Percentiles rank a stretch among this genome's conserved stretches.
phyloP scores from a whole-genome alignment of 2,797 vertebrate genomes.

The Anguilla megastoma region DNA sequence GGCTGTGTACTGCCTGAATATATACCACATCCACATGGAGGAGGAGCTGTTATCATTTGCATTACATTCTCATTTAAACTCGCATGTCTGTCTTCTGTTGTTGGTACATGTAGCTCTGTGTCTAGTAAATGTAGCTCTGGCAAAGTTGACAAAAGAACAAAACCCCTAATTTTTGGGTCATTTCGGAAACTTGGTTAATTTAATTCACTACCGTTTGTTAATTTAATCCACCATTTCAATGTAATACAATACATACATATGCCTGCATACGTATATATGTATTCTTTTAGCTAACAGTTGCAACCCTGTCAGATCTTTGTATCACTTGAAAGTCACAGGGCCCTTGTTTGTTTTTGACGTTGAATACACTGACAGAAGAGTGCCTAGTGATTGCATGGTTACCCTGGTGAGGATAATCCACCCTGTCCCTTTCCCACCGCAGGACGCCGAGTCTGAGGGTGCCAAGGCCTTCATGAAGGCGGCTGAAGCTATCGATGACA shows the following conservation, averaged over 20 bases:
- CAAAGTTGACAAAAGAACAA: not conserved
- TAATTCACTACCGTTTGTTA: too few relatives aligned
- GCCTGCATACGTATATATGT: not conserved
- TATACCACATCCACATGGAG: not conserved
- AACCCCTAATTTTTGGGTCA: not conserved
- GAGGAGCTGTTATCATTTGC: not conserved
- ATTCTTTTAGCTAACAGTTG: not conserved
- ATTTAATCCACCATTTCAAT: not conserved
- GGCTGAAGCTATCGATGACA: conserved; percentile 87
- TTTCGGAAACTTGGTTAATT: not conserved
- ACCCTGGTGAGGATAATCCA: not conserved
- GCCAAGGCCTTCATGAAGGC: conserved; percentile 84
- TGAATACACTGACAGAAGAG: not conserved
- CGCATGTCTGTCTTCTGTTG: not conserved
- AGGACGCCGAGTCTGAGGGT: conserved; percentile 79
- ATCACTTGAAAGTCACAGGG: not conserved
- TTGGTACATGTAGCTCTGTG: not conserved
- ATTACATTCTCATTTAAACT: not conserved
- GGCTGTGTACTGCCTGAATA: not conserved
- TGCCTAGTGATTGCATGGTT: not conserved
- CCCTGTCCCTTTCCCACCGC: not conserved
- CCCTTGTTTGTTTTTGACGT: not conserved
- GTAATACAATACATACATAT: not conserved
- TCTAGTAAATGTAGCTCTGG: not conserved
- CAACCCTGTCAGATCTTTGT: not conserved